A percentile compares a stretch with the other conserved stretches of the same genome.
These are phyloP conservation scores for Volucella inanis DNA, from an alignment of 2,888 invertebrate genomes.

Conservation along the genomic window DNA sequence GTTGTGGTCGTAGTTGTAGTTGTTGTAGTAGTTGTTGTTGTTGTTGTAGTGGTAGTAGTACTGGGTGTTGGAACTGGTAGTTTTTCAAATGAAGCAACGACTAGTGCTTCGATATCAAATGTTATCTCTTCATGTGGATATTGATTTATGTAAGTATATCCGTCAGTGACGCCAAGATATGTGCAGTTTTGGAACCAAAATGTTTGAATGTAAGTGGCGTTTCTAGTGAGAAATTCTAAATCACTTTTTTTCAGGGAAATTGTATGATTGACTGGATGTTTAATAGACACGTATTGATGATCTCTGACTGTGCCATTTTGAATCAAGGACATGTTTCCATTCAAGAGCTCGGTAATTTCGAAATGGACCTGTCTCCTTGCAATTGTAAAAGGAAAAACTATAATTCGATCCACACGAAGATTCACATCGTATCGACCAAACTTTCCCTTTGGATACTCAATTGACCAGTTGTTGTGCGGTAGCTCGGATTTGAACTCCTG, in stretches of 20 bases:
- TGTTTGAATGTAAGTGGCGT: constrained; percentile 85
- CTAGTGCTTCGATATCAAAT: constrained; percentile 88
- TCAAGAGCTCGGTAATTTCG: constrained; percentile 86
- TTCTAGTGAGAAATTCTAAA: constrained; percentile 84
- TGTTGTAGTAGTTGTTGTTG: constrained; percentile 84
- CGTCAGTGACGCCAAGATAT: constrained; percentile 86
- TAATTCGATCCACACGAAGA: constrained; percentile 83
- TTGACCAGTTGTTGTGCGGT: constrained; percentile 86
- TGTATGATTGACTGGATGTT: constrained; percentile 85
- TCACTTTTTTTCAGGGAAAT: constrained; percentile 86
- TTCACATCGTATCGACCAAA: constrained; percentile 86
- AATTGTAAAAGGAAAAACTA: constrained; percentile 80
- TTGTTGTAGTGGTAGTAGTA: constrained; percentile 83
- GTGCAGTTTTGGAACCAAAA: constrained; percentile 92
- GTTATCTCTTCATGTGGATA: constrained; percentile 86
- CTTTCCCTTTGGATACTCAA: constrained; percentile 85
- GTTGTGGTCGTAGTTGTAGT: constrained; percentile 82
- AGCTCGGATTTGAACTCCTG: constrained; percentile 82
- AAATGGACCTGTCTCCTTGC: constrained; percentile 82
- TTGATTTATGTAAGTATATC: constrained; percentile 86
- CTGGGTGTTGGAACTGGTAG: constrained; percentile 82
- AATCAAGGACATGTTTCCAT: constrained; percentile 86
- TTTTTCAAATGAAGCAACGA: constrained; percentile 88
- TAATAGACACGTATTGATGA: constrained; percentile 87
- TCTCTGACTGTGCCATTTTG: constrained; percentile 86